These are phyloP conservation scores for Galerucella pusilla DNA, from an alignment of 2,888 invertebrate genomes.

Conservation along the genomic window DNA sequence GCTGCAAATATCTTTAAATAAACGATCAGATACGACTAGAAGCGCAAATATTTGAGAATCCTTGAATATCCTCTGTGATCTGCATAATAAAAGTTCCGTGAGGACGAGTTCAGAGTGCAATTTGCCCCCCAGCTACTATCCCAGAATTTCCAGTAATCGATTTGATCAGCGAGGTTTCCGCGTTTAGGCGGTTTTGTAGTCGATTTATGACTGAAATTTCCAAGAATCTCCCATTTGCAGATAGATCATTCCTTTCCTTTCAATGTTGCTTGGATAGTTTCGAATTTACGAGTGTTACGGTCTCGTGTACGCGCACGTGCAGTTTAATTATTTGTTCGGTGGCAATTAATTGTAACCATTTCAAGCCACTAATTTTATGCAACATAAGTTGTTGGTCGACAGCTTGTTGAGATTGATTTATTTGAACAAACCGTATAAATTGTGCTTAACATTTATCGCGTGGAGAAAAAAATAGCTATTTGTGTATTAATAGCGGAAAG, in stretches of 20 bases:
- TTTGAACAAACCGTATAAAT: neutral
- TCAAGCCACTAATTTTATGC: neutral
- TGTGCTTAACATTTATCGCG: neutral
- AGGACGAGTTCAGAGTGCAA: too few species aligned
- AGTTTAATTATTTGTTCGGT: neutral
- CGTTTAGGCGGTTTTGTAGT: neutral
- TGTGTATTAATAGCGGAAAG: too few species aligned
- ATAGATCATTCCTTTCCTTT: neutral
- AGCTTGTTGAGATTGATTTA: neutral
- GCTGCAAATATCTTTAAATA: too few species aligned
- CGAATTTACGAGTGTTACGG: neutral
- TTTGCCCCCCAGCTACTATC: neutral
- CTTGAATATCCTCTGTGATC: too few species aligned
- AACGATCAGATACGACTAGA: too few species aligned
- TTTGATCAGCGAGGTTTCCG: neutral
- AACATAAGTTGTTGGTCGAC: neutral
- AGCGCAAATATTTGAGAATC: too few species aligned
- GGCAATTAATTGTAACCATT: neutral
- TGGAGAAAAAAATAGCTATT: neutral
- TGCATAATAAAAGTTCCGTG: too few species aligned
- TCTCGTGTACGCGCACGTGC: neutral
- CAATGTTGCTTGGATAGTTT: neutral
- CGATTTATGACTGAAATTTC: constrained; percentile 7
- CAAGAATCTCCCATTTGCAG: constrained; percentile 1
- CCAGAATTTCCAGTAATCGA: neutral